These are phyloP conservation scores for Rhinella marina DNA, from an alignment of 2,797 vertebrate species.

Conservation along the genomic window DNA sequence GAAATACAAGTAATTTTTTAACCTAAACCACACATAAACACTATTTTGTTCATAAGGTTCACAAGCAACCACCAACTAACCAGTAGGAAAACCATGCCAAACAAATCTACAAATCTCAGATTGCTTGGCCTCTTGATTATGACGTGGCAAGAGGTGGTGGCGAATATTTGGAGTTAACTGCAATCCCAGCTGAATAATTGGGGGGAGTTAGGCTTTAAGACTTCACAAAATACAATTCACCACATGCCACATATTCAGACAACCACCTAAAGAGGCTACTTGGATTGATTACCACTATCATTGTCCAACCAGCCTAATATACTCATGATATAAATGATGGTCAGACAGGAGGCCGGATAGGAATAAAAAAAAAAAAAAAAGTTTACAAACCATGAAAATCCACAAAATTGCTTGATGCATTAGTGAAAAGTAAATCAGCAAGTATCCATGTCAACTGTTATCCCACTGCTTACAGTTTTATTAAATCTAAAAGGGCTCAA, in stretches of 20 bases:
- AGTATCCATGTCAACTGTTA: not conserved
- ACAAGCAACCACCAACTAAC: not conserved
- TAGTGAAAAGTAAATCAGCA: slow-evolving; percentile 20
- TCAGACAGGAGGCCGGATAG: not conserved
- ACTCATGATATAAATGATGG: not conserved
- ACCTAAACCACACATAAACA: too few species aligned
- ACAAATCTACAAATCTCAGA: not conserved
- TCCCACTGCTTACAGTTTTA: slow-evolving; percentile 14
- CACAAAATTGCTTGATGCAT: not conserved
- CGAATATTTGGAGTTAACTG: not conserved
- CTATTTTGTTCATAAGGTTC: too few species aligned
- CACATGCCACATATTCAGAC: not conserved
- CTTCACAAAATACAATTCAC: not conserved
- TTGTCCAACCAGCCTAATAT: not conserved
- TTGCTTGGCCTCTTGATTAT: not conserved
- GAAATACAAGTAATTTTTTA: too few species aligned
- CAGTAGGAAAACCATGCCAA: not conserved
- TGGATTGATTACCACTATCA: not conserved
- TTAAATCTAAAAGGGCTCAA: not conserved
- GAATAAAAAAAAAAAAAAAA: not conserved
- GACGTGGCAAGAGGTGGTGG: not conserved
- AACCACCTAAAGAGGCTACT: slow-evolving; percentile 18
- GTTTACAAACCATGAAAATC: not conserved
- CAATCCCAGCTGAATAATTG: not conserved
- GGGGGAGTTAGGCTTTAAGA: not conserved